These are phyloP conservation scores for Tricholauxania praeusta DNA, from an alignment of 2,888 invertebrate genomes.

Conservation along the genomic window DNA sequence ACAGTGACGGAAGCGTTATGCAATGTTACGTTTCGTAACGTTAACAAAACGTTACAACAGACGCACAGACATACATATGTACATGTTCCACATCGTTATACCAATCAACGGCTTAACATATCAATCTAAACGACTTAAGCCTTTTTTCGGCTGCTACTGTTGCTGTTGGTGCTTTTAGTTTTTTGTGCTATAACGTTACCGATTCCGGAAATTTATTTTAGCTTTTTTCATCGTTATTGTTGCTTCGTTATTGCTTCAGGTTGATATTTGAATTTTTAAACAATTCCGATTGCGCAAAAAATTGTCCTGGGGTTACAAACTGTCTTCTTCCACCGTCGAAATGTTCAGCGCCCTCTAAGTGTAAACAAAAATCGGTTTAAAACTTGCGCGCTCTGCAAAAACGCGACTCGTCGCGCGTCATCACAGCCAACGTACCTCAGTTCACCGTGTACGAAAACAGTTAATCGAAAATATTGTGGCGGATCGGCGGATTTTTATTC, in stretches of 20 bases:
- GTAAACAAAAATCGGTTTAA: constrained; percentile 31
- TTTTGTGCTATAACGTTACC: not conserved
- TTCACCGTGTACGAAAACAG: not conserved
- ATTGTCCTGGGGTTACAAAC: not conserved
- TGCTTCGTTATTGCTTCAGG: not conserved
- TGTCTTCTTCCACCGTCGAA: not conserved
- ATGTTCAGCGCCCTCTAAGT: not conserved
- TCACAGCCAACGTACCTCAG: not conserved
- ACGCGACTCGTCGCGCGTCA: constrained; percentile 6
- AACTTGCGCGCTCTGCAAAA: constrained; percentile 17
- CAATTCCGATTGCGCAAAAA: not conserved
- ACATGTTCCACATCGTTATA: not conserved
- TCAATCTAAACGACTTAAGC: constrained; percentile 50
- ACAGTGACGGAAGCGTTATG: constrained; percentile 9
- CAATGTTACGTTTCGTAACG: not conserved
- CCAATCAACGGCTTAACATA: constrained; percentile 40
- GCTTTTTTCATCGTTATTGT: not conserved
- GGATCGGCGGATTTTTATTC: constrained; percentile 57
- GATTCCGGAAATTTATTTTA: constrained; percentile 7
- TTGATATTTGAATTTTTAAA: constrained; percentile 36
- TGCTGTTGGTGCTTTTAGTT: not conserved
- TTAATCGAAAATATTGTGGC: constrained; percentile 54
- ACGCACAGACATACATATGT: not conserved
- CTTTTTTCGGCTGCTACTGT: not conserved
- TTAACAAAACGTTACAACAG: not conserved